These are phyloP conservation scores for Lycia hirtaria DNA, from an alignment of 2,888 invertebrate genomes.

Conservation along the genomic window DNA sequence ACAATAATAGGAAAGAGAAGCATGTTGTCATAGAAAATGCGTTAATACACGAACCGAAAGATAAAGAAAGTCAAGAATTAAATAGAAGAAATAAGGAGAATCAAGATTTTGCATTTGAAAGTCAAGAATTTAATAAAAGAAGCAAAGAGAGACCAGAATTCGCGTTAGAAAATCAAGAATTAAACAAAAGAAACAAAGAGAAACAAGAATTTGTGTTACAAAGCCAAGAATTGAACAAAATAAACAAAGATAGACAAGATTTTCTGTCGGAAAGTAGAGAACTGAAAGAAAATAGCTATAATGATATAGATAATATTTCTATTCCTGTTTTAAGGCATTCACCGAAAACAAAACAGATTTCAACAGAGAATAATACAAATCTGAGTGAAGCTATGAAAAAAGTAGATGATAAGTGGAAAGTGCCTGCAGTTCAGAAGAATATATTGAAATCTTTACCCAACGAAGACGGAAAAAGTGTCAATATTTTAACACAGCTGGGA, in stretches of 20 bases:
- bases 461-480: slow-evolving; percentile 79
- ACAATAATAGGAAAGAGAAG: slow-evolving; percentile 3
- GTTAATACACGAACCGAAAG: slow-evolving; percentile 48
- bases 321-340: slow-evolving; percentile 87
- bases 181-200: not conserved
- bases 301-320: slow-evolving; percentile 64
- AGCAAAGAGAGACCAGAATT: no score
- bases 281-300: not conserved
- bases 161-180: no score
- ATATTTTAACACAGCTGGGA: slow-evolving; percentile 88
- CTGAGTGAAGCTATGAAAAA: slow-evolving; percentile 72
- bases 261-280: no score
- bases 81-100: not conserved
- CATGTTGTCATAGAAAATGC: slow-evolving; percentile 56
- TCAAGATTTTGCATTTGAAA: not conserved
- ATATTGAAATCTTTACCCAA: slow-evolving; percentile 78
- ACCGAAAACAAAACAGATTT: slow-evolving; percentile 45
- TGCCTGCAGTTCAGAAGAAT: slow-evolving; percentile 88
- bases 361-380: slow-evolving; percentile 41
- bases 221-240: no score
- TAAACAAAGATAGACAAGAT: no score
- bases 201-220: not conserved
- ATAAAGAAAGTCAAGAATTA: not conserved
- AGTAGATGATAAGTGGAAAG: slow-evolving; percentile 81
- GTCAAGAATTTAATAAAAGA: no score